Percentiles rank a stretch among this genome's conserved stretches.
These are phyloP conservation scores for Clamator glandarius DNA, from an alignment of 2,797 vertebrate genomes.

Conservation along the genomic window DNA sequence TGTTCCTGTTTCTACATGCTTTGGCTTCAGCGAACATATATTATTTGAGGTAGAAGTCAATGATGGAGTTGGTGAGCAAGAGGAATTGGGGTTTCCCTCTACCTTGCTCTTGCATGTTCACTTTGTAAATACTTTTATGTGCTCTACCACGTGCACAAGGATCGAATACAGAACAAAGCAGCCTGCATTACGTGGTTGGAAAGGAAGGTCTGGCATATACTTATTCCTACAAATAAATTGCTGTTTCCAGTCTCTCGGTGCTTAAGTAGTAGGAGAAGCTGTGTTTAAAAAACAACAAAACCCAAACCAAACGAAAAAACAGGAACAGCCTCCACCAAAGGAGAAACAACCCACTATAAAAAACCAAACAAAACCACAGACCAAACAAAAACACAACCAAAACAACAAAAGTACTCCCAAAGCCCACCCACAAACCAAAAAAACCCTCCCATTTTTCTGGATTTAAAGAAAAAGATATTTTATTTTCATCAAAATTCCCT, in stretches of 20 bases:
- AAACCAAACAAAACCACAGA: neutral
- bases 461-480: neutral
- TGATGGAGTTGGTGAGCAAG: neutral
- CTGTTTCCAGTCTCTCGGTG: neutral
- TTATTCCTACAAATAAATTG: neutral
- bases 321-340: too few species aligned
- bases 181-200: neutral
- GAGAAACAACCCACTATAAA: neutral
- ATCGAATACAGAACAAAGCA: neutral
- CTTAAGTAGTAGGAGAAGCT: neutral
- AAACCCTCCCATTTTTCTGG: neutral
- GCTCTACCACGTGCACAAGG: rapidly evolving
- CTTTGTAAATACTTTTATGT: rapidly evolving
- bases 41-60: neutral
- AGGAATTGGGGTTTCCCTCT: neutral
- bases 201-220: neutral
- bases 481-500: neutral
- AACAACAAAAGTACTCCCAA: neutral
- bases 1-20: neutral
- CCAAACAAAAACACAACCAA: neutral
- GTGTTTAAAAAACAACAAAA: neutral
- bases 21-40: neutral
- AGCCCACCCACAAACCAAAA: neutral
- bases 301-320: neutral
- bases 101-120: rapidly evolving